A percentile compares a stretch with the other conserved stretches of the same genome.
Conservation (phyloP, 2,113 vertebrate species). For the Ammodytes dubius region DNA sequence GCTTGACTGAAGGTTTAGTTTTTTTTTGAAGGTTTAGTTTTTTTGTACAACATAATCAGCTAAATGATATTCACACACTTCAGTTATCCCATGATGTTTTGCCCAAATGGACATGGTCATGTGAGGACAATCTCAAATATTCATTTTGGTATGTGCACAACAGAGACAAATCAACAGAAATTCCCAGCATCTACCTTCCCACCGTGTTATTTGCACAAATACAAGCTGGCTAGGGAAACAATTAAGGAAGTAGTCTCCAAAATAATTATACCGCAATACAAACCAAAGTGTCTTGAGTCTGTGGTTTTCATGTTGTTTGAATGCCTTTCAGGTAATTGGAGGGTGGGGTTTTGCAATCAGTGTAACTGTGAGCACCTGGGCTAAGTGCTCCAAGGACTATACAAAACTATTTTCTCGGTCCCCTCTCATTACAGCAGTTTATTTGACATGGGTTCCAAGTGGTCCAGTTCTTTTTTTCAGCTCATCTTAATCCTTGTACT, state of each 20-base stretch:
- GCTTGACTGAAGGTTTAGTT: too few species aligned
- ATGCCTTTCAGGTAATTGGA: constrained; percentile 4
- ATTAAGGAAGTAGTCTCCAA: background rate
- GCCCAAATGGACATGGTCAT: too few species aligned
- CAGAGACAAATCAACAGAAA: background rate
- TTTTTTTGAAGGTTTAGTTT: too few species aligned
- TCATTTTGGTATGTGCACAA: too few species aligned
- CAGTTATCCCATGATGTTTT: too few species aligned
- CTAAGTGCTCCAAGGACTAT: background rate
- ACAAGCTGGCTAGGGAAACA: background rate
- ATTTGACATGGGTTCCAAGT: background rate
- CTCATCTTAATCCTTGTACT: too few species aligned
- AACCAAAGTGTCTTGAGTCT: background rate
- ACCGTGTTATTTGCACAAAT: too few species aligned
- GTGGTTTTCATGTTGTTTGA: background rate
- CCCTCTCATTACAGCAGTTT: background rate
- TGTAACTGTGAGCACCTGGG: constrained; percentile 1
- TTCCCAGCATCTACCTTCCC: background rate
- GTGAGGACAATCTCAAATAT: background rate
- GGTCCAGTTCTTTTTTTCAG: background rate
- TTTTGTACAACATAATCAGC: too few species aligned
- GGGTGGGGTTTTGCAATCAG: background rate
- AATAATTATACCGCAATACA: background rate
- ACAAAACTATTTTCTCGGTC: background rate
- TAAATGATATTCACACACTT: too few species aligned